Conservation (phyloP, 2,113 vertebrate genomes). For the Prinia subflava region DNA sequence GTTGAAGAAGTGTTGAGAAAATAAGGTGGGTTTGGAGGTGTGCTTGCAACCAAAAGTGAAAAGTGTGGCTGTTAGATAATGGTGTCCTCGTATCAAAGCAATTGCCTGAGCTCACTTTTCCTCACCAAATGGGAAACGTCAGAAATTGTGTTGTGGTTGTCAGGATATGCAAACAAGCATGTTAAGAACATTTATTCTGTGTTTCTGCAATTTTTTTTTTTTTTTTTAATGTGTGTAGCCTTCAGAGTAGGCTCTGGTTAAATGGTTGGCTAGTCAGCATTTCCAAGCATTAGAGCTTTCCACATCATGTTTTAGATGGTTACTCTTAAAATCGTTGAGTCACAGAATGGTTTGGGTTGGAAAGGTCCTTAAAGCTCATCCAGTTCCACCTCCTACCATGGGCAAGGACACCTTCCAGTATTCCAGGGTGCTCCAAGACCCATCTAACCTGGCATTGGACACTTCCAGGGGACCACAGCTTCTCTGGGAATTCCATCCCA, state of each 20-base stretch:
- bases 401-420: not conserved
- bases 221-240: not conserved
- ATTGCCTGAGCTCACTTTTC: not conserved
- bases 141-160: not conserved
- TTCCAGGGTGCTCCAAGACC: not conserved
- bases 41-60: not conserved
- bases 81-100: not conserved
- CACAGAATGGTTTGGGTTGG: not conserved
- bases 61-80: not conserved
- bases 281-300: not conserved
- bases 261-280: not conserved
- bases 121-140: not conserved
- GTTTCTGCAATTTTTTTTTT: accelerated
- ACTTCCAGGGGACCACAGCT: not conserved
- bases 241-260: not conserved
- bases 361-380: not conserved
- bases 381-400: accelerated
- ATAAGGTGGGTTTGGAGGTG: not conserved
- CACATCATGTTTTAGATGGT: not conserved
- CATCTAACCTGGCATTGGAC: too few relatives aligned
- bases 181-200: not conserved
- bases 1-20: not conserved
- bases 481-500: not conserved
- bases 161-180: not conserved
- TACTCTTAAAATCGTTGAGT: not conserved